These are phyloP conservation scores for Teleogryllus oceanicus DNA, from an alignment of 2,888 invertebrate genomes.

Conservation along the genomic window DNA sequence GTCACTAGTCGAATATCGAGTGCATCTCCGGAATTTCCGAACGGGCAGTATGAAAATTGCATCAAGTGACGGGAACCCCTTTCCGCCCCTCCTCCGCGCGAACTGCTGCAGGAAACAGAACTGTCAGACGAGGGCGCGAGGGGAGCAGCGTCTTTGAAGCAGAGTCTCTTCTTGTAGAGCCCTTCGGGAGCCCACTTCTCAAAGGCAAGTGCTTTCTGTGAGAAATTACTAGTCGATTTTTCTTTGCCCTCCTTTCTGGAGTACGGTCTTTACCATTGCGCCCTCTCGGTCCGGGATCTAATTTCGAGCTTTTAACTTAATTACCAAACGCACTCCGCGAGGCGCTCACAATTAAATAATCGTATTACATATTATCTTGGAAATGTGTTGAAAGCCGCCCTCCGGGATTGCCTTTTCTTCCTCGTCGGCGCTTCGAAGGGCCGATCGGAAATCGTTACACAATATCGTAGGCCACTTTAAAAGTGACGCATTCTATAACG, in stretches of 20 bases:
- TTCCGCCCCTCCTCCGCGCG: no score
- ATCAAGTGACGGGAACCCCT: no score
- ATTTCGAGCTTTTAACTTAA: conserved; percentile 10
- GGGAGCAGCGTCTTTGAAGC: no score
- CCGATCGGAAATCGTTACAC: not conserved
- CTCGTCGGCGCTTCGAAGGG: not conserved
- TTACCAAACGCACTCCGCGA: conserved; percentile 18
- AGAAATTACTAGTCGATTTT: not conserved
- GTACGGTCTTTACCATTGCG: not conserved
- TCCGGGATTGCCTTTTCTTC: not conserved
- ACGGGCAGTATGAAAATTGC: no score
- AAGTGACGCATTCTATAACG: no score
- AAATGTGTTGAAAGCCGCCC: conserved; percentile 18
- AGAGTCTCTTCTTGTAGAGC: not conserved
- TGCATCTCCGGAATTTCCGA: no score
- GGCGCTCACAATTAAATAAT: not conserved
- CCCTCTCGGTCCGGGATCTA: not conserved
- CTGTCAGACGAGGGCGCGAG: no score
- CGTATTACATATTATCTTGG: conserved; percentile 18
- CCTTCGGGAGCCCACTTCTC: not conserved
- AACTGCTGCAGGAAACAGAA: no score
- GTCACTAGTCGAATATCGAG: no score
- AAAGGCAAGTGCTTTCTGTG: conserved; percentile 9
- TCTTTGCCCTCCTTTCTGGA: not conserved
- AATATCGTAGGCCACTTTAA: not conserved